Percentiles rank a stretch among this genome's conserved stretches.
Conservation (phyloP, 2,113 vertebrate genomes). For the Albula goreensis region DNA sequence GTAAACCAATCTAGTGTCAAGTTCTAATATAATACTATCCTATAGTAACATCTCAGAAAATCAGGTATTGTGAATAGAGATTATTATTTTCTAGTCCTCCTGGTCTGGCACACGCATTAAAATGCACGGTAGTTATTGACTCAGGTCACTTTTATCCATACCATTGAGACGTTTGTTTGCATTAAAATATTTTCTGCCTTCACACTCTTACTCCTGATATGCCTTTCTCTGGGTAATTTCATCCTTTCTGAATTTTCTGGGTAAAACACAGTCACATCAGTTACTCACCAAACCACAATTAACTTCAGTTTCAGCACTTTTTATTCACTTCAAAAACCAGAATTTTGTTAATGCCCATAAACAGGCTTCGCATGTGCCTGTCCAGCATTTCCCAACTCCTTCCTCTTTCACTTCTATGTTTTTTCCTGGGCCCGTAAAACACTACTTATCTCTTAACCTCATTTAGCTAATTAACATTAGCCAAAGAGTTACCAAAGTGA, state of each 20-base stretch:
- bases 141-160: too few species aligned
- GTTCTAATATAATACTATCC: neutral
- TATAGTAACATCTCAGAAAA: neutral
- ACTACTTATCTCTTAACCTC: conserved; percentile 61
- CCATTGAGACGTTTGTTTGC: too few species aligned
- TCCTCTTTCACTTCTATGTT: neutral
- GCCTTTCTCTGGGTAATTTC: neutral
- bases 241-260: neutral
- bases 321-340: neutral
- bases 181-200: neutral
- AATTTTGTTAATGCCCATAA: conserved; percentile 20
- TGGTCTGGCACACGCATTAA: neutral
- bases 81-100: neutral
- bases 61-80: neutral
- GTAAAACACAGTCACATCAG: neutral
- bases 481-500: conserved; percentile 88
- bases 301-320: neutral
- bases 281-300: neutral
- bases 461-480: conserved; percentile 98
- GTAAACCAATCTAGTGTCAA: neutral
- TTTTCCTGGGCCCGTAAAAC: neutral
- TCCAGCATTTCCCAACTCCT: neutral
- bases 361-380: neutral
- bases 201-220: neutral
- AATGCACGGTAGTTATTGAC: neutral